A percentile compares a stretch with the other conserved stretches of the same genome.
Evolutionary conservation across 2,888 invertebrate genomes (phyloP).

Genomic region (Druceiella hillmani): DNA sequence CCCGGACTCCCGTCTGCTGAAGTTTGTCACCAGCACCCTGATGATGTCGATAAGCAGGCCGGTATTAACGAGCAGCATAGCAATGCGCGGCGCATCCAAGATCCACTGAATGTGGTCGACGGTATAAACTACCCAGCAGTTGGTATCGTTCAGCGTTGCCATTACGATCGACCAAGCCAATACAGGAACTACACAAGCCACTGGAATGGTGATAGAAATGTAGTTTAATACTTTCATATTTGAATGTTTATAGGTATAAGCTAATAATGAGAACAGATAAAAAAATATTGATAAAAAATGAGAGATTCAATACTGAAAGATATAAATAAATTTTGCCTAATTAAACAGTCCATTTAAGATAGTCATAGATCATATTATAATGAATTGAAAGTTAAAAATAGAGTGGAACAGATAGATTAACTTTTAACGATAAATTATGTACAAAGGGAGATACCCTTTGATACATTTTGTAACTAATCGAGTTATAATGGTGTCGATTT

Average conservation of each 20-base stretch:
- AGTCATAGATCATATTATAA: too few relatives aligned
- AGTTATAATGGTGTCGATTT: too few relatives aligned
- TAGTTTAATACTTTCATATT: neutral
- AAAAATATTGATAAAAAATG: neutral
- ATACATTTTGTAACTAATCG: too few relatives aligned
- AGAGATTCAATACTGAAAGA: too few relatives aligned
- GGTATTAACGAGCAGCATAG: conserved; percentile 53
- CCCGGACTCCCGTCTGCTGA: conserved; percentile 49
- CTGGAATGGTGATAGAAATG: conserved; percentile 27
- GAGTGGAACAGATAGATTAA: too few relatives aligned
- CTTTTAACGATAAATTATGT: too few relatives aligned
- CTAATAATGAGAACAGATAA: neutral
- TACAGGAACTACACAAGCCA: conserved; percentile 47
- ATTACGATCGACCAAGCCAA: conserved; percentile 51
- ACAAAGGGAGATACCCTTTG: too few relatives aligned
- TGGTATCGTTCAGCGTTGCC: conserved; percentile 42
- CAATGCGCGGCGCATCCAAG: conserved; percentile 54
- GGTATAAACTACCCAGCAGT: conserved; percentile 59
- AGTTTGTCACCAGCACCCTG: conserved; percentile 58
- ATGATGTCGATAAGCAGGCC: conserved; percentile 58
- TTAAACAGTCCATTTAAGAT: too few relatives aligned
- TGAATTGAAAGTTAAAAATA: too few relatives aligned
- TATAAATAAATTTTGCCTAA: too few relatives aligned
- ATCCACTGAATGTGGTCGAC: conserved; percentile 54
- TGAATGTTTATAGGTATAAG: too few relatives aligned